Evolutionary conservation across 2,797 vertebrate species (phyloP).

Genomic region (Sphenodon punctatus): DNA sequence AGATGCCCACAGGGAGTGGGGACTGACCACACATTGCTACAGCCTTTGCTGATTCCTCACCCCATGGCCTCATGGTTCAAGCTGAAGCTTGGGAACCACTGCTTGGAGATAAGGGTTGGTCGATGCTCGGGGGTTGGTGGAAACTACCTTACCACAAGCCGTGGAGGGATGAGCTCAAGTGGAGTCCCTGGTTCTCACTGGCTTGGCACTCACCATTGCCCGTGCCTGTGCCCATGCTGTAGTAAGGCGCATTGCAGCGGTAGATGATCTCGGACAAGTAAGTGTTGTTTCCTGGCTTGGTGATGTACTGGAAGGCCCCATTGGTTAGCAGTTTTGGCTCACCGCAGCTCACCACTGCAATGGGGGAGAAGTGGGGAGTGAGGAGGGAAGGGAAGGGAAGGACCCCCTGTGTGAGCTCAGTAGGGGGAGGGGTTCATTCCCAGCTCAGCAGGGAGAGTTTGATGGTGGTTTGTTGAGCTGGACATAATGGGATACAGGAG

Average conservation of each 20-base stretch:
- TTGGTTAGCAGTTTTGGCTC: conserved; percentile 65
- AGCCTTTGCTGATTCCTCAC: too few relatives aligned
- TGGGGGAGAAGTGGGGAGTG: not conserved
- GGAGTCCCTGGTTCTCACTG: not conserved
- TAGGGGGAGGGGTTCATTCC: too few relatives aligned
- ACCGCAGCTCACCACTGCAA: conserved; percentile 74
- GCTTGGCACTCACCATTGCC: conserved; percentile 34
- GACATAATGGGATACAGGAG: too few relatives aligned
- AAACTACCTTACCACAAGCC: too few relatives aligned
- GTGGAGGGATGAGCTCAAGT: not conserved
- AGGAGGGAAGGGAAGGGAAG: not conserved
- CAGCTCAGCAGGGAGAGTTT: not conserved
- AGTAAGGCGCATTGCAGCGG: conserved; percentile 72
- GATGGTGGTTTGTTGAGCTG: too few relatives aligned
- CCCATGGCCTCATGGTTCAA: too few relatives aligned
- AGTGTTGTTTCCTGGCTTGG: conserved; percentile 11
- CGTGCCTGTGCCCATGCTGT: conserved; percentile 56
- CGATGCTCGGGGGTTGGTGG: too few relatives aligned
- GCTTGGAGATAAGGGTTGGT: too few relatives aligned
- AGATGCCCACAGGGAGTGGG: too few relatives aligned
- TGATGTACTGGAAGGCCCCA: conserved; percentile 64
- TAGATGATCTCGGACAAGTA: conserved; percentile 72
- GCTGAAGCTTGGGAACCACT: too few relatives aligned
- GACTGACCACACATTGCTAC: too few relatives aligned
- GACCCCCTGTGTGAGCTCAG: too few relatives aligned